Percentiles rank a stretch among this genome's conserved stretches.
Evolutionary conservation across 2,113 vertebrate genomes (phyloP).

Genomic region (Barnardius zonarius): DNA sequence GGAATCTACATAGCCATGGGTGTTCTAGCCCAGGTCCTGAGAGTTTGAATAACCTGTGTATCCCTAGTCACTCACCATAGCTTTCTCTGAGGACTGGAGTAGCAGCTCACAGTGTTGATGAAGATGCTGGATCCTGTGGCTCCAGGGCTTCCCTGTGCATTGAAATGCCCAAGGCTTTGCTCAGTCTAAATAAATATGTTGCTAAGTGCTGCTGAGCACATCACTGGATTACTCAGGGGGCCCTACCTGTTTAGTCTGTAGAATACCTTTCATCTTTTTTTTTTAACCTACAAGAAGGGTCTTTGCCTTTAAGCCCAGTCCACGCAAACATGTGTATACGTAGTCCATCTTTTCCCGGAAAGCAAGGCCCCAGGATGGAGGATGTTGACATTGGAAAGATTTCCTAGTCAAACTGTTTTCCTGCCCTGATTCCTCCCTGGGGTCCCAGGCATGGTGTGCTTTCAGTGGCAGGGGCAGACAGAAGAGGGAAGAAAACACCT

Average conservation of each 20-base stretch:
- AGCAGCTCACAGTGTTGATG: background rate
- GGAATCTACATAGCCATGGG: background rate
- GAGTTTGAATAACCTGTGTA: background rate
- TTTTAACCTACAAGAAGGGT: background rate
- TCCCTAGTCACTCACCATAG: background rate
- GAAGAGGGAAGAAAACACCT: background rate
- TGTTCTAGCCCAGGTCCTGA: background rate
- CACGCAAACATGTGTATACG: background rate
- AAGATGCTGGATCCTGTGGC: background rate
- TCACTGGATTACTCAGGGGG: background rate
- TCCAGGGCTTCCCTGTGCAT: background rate
- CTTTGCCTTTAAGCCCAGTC: slow-evolving; percentile 44
- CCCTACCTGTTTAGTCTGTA: background rate
- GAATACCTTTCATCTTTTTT: background rate
- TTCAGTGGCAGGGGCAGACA: background rate
- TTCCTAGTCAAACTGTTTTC: slow-evolving; percentile 54
- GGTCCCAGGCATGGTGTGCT: background rate
- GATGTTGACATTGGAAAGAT: slow-evolving; percentile 63
- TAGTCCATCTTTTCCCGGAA: slow-evolving; percentile 9
- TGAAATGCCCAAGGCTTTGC: background rate
- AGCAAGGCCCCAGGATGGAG: slow-evolving; percentile 37
- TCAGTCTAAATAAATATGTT: background rate
- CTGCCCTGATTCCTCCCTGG: slow-evolving; percentile 21
- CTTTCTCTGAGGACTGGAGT: background rate
- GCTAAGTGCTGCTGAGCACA: background rate